phyloP scores from a whole-genome alignment of 2,888 invertebrate species.

The Stenodera caucasica region DNA sequence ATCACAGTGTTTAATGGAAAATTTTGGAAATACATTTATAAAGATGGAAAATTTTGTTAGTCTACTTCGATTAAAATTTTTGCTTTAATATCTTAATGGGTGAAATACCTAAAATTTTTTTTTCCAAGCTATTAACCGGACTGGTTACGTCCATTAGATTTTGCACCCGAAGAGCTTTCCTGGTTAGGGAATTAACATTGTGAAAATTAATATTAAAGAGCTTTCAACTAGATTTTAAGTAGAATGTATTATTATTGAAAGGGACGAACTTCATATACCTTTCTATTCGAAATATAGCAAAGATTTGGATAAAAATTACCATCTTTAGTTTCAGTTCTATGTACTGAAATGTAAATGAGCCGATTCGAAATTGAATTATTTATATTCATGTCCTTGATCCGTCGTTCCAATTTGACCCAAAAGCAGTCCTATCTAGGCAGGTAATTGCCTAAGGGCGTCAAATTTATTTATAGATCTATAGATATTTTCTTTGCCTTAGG shows the following conservation, averaged over 20 bases:
- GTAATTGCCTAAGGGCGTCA: no score
- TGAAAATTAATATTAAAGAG: conserved; percentile 4
- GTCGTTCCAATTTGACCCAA: neutral
- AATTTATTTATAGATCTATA: no score
- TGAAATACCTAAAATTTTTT: neutral
- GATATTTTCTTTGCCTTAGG: no score
- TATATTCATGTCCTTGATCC: neutral
- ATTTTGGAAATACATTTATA: neutral
- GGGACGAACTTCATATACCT: neutral
- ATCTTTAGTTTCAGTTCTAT: no score
- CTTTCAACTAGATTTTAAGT: neutral
- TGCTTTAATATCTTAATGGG: neutral
- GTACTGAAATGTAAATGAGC: no score
- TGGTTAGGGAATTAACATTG: neutral
- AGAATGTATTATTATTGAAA: neutral
- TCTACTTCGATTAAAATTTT: conserved; percentile 2
- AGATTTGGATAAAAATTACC: no score
- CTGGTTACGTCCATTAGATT: neutral
- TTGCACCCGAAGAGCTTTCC: neutral
- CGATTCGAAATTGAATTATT: neutral
- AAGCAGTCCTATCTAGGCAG: neutral
- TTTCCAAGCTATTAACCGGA: neutral
- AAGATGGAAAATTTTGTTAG: neutral
- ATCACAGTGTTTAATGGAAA: neutral
- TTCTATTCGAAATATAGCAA: no score